Evolutionary conservation across 2,888 invertebrate species (phyloP).

Genomic region (Euplexia lucipara): DNA sequence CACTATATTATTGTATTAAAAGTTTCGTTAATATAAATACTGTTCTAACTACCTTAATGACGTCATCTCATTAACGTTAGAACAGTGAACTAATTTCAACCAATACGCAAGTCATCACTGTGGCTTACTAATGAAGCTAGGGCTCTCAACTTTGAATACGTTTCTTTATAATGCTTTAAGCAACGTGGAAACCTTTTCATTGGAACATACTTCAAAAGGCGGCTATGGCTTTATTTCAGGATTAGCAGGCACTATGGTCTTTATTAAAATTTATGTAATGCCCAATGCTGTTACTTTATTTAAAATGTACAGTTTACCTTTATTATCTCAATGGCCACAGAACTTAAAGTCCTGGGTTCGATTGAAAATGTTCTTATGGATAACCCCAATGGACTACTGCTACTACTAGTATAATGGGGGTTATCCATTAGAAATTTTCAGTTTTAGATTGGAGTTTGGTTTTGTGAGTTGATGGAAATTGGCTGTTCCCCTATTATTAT

Average conservation of each 20-base stretch:
- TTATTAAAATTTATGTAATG: not conserved
- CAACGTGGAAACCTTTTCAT: slow-evolving; percentile 28
- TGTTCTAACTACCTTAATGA: not conserved
- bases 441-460: too few species aligned
- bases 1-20: too few species aligned
- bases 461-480: too few species aligned
- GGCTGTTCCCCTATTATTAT: too few species aligned
- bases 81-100: slow-evolving; percentile 26
- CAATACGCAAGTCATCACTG: slow-evolving; percentile 45
- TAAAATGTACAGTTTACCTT: too few species aligned
- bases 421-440: too few species aligned
- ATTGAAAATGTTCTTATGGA: too few species aligned
- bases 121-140: slow-evolving; percentile 42
- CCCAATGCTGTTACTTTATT: not conserved
- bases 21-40: too few species aligned
- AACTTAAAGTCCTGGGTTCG: too few species aligned
- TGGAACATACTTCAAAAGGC: slow-evolving; percentile 8
- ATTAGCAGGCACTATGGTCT: not conserved
- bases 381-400: too few species aligned
- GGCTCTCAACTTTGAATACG: slow-evolving; percentile 41
- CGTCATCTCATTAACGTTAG: slow-evolving; percentile 26
- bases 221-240: not conserved
- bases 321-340: too few species aligned
- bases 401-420: too few species aligned
- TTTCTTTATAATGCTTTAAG: slow-evolving; percentile 50